A percentile compares a stretch with the other conserved stretches of the same genome.
phyloP scores from a whole-genome alignment of 2,113 vertebrate genomes.

The Aegotheles bennettii region DNA sequence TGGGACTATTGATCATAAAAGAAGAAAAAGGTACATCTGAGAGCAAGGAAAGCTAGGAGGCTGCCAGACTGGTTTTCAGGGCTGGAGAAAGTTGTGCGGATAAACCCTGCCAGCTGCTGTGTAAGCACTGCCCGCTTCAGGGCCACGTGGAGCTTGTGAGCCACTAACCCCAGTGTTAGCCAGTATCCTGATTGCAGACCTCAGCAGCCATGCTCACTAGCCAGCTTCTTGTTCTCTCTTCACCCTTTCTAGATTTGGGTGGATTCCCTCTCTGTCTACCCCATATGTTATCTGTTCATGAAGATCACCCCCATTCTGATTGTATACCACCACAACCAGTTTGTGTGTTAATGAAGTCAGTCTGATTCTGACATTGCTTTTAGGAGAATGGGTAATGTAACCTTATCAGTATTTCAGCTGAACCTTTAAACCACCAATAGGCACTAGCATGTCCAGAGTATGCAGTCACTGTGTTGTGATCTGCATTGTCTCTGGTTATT shows the following conservation, averaged over 20 bases:
- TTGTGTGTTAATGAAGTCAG: not conserved
- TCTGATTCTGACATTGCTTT: not conserved
- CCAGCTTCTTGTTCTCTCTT: not conserved
- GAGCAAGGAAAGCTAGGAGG: not conserved
- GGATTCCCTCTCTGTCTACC: not conserved
- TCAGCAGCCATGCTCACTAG: not conserved
- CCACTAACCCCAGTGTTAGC: not conserved
- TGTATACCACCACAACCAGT: accelerated
- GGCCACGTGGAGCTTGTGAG: not conserved
- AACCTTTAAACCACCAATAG: not conserved
- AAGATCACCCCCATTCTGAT: not conserved
- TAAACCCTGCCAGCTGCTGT: not conserved
- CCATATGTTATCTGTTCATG: not conserved
- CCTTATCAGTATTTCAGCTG: not conserved
- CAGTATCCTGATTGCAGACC: not conserved
- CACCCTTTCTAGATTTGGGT: not conserved
- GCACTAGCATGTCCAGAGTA: not conserved
- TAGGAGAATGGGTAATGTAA: not conserved
- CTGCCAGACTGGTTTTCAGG: not conserved
- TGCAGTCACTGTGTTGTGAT: not conserved
- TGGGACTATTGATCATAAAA: constrained; percentile 14
- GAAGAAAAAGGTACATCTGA: constrained; percentile 36
- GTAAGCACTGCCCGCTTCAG: not conserved
- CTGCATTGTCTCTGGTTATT: not conserved
- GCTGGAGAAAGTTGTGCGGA: not conserved